Percentiles rank a stretch among this genome's conserved stretches.
phyloP scores from a whole-genome alignment of 2,113 vertebrate genomes.

The Grantiella picta region DNA sequence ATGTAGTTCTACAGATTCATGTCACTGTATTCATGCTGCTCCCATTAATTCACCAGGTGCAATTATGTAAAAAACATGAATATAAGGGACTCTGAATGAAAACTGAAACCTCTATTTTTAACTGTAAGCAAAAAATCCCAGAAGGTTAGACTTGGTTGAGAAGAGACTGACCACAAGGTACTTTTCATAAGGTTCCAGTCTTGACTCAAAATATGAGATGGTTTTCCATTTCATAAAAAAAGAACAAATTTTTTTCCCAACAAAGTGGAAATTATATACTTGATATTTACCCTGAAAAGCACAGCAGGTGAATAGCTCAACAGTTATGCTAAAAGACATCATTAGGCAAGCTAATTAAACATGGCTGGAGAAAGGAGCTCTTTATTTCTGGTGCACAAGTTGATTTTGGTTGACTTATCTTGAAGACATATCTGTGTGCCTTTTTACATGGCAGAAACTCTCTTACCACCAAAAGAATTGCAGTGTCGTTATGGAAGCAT shows the following conservation, averaged over 20 bases:
- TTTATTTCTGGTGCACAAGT: background rate
- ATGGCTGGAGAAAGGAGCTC: background rate
- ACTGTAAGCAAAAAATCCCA: background rate
- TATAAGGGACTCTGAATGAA: background rate
- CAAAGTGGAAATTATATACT: background rate
- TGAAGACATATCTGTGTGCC: background rate
- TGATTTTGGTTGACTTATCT: background rate
- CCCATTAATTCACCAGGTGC: background rate
- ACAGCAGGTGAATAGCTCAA: slow-evolving; percentile 7
- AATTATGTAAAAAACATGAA: background rate
- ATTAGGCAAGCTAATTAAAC: slow-evolving; percentile 5
- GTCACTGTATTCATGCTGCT: background rate
- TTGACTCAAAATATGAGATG: background rate
- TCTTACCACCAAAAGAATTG: background rate
- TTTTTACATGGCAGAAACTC: background rate
- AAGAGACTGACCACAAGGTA: background rate
- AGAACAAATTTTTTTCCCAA: background rate
- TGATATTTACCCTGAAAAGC: slow-evolving; percentile 2
- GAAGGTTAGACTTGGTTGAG: background rate
- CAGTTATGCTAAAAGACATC: slow-evolving; percentile 7
- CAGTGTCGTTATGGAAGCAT: background rate
- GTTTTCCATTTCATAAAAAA: background rate
- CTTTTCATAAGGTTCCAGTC: background rate
- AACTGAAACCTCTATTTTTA: background rate
- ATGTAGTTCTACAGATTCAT: background rate